Evolutionary conservation across 1,140 invertebrate genomes (phyloP).

Genomic region (Muscidifurax raptorellus): DNA sequence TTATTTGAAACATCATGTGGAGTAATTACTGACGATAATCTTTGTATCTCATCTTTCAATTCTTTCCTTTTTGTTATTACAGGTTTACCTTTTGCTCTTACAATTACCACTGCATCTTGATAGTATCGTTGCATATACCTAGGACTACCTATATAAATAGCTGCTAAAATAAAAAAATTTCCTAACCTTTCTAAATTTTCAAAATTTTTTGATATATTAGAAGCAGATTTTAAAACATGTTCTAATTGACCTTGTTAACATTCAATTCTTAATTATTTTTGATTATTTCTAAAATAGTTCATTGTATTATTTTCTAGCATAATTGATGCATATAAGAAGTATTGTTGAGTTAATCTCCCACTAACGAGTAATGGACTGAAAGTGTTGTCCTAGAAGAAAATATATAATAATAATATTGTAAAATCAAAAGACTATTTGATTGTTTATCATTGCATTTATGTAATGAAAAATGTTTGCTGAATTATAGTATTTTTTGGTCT

Average conservation of each 20-base stretch:
- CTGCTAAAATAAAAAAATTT: neutral
- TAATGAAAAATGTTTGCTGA: too few species aligned
- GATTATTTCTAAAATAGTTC: neutral
- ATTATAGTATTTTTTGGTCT: too few species aligned
- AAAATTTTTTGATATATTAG: constrained; percentile 2
- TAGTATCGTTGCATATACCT: too few species aligned
- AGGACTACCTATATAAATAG: too few species aligned
- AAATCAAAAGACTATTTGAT: too few species aligned
- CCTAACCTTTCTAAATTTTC: neutral
- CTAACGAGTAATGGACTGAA: neutral
- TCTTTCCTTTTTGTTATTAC: too few species aligned
- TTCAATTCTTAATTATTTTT: constrained; percentile 2
- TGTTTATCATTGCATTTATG: too few species aligned
- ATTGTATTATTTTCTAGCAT: neutral
- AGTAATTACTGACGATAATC: too few species aligned
- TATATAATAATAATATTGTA: constrained; percentile 2
- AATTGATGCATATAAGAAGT: neutral
- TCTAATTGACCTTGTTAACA: neutral
- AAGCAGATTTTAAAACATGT: neutral
- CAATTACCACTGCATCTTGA: too few species aligned
- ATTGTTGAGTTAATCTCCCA: constrained; percentile 10
- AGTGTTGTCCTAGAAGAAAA: neutral
- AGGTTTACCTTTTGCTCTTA: too few species aligned
- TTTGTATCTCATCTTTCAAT: too few species aligned
- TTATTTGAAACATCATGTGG: neutral